Percentiles rank a stretch among this genome's conserved stretches.
Evolutionary conservation across 2,797 vertebrate species (phyloP).

Genomic region (Taeniopygia guttata): DNA sequence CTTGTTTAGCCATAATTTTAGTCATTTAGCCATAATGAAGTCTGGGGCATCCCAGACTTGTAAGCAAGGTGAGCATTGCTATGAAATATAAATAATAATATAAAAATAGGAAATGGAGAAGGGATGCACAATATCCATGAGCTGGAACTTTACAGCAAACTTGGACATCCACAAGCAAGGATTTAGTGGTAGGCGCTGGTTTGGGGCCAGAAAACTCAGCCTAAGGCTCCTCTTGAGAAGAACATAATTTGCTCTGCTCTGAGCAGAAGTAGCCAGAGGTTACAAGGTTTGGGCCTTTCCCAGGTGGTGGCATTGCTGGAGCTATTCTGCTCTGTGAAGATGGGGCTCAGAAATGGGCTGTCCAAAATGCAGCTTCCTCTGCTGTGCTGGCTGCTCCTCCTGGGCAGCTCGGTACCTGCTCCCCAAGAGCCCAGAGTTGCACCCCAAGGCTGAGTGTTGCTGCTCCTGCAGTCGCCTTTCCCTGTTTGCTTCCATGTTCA

Average conservation of each 20-base stretch:
- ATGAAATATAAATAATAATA: neutral
- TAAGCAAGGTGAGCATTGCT: neutral
- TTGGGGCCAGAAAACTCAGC: neutral
- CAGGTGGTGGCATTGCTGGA: neutral
- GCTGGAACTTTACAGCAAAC: neutral
- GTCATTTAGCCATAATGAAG: neutral
- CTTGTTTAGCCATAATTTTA: neutral
- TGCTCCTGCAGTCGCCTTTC: neutral
- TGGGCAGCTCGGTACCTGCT: neutral
- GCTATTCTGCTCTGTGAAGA: neutral
- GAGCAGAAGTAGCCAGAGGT: neutral
- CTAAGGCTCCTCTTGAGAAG: neutral
- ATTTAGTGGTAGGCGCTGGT: neutral
- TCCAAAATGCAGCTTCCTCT: neutral
- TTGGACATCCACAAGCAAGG: neutral
- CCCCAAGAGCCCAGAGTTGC: rapidly evolving
- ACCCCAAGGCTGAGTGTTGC: neutral
- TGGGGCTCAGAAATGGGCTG: neutral
- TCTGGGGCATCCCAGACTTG: neutral
- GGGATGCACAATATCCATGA: neutral
- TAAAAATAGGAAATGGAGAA: neutral
- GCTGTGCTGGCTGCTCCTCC: neutral
- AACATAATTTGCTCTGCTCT: neutral
- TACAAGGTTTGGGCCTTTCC: neutral
- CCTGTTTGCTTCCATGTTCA: neutral